Conservation (phyloP, 1,140 invertebrate species). For the Hermetia illucens region DNA sequence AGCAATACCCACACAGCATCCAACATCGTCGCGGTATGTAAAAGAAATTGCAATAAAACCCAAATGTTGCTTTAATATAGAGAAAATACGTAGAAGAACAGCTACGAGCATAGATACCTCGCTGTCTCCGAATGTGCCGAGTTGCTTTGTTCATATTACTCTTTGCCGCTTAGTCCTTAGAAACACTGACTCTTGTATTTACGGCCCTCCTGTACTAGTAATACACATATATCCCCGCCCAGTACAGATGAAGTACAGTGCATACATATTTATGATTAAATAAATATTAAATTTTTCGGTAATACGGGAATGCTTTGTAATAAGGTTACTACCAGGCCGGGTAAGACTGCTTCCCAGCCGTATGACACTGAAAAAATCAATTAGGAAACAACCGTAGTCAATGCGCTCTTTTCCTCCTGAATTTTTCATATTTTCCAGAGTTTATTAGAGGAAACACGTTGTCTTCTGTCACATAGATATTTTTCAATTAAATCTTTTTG, state of each 20-base stretch:
- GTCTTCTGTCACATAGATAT: no score
- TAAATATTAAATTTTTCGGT: conserved; percentile 1
- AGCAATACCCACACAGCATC: not conserved
- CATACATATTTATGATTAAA: conserved; percentile 1
- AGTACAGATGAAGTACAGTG: conserved; percentile 1
- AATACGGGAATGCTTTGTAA: no score
- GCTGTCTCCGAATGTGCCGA: not conserved
- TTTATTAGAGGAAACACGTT: no score
- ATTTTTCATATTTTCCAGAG: no score
- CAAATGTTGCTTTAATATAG: conserved; percentile 6
- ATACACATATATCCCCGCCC: not conserved
- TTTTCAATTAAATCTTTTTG: no score
- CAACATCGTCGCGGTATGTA: not conserved
- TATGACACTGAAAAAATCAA: no score
- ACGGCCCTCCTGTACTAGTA: not conserved
- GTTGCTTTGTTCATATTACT: not conserved
- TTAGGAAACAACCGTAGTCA: no score
- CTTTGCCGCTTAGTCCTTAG: not conserved
- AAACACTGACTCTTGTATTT: not conserved
- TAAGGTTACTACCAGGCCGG: no score
- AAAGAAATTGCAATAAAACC: conserved; percentile 6
- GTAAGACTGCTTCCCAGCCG: no score
- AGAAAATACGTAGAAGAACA: conserved; percentile 3
- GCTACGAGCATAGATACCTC: not conserved
- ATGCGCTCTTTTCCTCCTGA: no score